A percentile compares a stretch with the other conserved stretches of the same genome.
phyloP scores from a whole-genome alignment of 2,888 invertebrate species.

The Melanophora roralis region DNA sequence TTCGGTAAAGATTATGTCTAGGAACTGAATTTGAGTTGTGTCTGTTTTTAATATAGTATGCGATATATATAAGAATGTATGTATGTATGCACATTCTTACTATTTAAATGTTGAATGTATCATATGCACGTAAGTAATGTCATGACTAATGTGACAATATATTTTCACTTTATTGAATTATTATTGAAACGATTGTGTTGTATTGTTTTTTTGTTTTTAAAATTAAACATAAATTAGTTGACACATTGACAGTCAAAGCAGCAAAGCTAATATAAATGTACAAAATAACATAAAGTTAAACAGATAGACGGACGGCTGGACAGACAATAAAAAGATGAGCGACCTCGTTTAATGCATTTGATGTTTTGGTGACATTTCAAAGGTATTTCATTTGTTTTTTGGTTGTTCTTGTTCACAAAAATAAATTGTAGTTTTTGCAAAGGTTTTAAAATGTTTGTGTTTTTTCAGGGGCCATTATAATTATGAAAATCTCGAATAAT shows the following conservation, averaged over 20 bases:
- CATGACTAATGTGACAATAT: constrained; percentile 23
- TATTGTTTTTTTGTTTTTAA: background rate
- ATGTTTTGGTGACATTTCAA: constrained; percentile 2
- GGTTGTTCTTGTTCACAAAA: background rate
- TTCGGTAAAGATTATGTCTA: too few relatives aligned
- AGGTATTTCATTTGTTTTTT: background rate
- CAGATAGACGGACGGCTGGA: too few relatives aligned
- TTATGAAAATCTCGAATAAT: too few relatives aligned
- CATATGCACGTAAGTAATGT: background rate
- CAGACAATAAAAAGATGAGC: background rate
- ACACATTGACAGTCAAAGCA: constrained; percentile 4
- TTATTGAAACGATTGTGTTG: constrained; percentile 9
- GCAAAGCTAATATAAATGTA: background rate
- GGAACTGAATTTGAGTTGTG: too few relatives aligned
- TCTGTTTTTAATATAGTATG: too few relatives aligned
- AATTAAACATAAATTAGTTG: background rate
- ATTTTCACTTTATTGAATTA: constrained; percentile 12
- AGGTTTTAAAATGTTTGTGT: too few relatives aligned
- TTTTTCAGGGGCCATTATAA: too few relatives aligned
- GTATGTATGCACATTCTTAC: too few relatives aligned
- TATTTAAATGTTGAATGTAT: background rate
- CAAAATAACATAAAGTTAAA: background rate
- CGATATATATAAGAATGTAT: too few relatives aligned
- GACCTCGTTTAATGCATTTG: constrained; percentile 8
- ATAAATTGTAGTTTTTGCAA: too few relatives aligned